Evolutionary conservation across 2,113 vertebrate species (phyloP).

Genomic region (Camelus bactrianus): DNA sequence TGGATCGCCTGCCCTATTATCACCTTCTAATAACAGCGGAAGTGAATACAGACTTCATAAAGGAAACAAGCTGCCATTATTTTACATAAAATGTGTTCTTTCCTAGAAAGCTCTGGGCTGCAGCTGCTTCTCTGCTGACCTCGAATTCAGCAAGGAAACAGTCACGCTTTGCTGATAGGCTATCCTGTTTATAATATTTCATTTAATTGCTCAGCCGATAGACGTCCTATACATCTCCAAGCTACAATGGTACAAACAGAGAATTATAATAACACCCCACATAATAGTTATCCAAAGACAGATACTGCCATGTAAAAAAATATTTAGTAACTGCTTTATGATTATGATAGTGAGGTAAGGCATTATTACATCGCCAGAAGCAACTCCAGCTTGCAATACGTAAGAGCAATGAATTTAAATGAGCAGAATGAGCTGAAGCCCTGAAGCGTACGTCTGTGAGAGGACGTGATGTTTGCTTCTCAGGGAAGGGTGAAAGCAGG

Average conservation of each 20-base stretch:
- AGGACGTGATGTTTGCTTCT: not conserved
- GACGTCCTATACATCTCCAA: conserved; percentile 55
- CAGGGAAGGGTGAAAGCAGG: not conserved
- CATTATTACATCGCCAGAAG: conserved; percentile 73
- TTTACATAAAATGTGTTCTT: conserved; percentile 31
- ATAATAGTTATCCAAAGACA: conserved; percentile 68
- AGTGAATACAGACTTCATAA: conserved; percentile 67
- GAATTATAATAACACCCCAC: conserved; percentile 56
- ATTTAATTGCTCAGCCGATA: conserved; percentile 67
- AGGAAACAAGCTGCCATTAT: conserved; percentile 42
- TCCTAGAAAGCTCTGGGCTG: not conserved
- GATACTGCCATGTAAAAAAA: conserved; percentile 73
- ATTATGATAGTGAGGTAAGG: conserved; percentile 67
- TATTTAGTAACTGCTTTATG: conserved; percentile 78
- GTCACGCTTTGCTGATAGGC: conserved; percentile 47
- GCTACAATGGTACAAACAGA: conserved; percentile 51
- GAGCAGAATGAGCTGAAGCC: not conserved
- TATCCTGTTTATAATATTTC: conserved; percentile 53
- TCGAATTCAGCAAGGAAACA: conserved; percentile 16
- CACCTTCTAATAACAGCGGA: conserved; percentile 68
- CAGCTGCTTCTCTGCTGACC: conserved; percentile 50
- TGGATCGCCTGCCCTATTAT: conserved; percentile 35
- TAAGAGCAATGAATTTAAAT: conserved; percentile 58
- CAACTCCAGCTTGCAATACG: conserved; percentile 75
- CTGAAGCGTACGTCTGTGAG: not conserved